A percentile compares a stretch with the other conserved stretches of the same genome.
phyloP scores from a whole-genome alignment of 2,888 invertebrate species.

The Chouioia cunea region DNA sequence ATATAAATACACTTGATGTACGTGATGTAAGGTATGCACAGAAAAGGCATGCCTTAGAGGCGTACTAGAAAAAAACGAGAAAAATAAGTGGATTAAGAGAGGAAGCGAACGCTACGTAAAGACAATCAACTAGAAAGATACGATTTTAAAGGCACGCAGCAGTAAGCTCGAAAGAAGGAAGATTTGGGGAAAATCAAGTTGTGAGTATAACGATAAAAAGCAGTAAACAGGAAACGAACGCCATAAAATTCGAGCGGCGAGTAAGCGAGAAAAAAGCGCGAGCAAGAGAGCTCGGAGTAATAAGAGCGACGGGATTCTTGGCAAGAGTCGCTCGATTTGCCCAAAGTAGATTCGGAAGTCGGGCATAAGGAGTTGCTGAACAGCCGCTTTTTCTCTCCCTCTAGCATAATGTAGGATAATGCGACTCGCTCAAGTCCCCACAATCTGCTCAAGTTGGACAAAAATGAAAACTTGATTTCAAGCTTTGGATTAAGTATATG shows the following conservation, averaged over 20 bases:
- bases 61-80: slow-evolving; percentile 13
- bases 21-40: slow-evolving; percentile 2
- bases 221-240: slow-evolving; percentile 31
- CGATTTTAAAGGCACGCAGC: slow-evolving; percentile 4
- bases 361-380: neutral
- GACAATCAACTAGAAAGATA: neutral
- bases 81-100: slow-evolving; percentile 4
- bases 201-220: slow-evolving; percentile 13
- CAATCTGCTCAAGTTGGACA: slow-evolving; percentile 9
- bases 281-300: slow-evolving; percentile 7
- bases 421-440: slow-evolving; percentile 11
- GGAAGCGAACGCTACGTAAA: slow-evolving; percentile 3
- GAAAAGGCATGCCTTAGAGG: neutral
- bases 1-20: no score
- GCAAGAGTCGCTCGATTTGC: slow-evolving; percentile 25
- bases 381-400: no score
- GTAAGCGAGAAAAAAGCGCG: neutral
- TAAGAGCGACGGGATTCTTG: slow-evolving; percentile 31
- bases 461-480: neutral
- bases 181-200: slow-evolving; percentile 23
- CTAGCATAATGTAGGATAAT: slow-evolving; percentile 12
- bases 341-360: slow-evolving; percentile 27
- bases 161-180: neutral
- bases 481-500: no score
- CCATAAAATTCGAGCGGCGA: slow-evolving; percentile 14